These are phyloP conservation scores for Agonopterix alstromeriana DNA, from an alignment of 2,888 invertebrate species.

Conservation along the genomic window DNA sequence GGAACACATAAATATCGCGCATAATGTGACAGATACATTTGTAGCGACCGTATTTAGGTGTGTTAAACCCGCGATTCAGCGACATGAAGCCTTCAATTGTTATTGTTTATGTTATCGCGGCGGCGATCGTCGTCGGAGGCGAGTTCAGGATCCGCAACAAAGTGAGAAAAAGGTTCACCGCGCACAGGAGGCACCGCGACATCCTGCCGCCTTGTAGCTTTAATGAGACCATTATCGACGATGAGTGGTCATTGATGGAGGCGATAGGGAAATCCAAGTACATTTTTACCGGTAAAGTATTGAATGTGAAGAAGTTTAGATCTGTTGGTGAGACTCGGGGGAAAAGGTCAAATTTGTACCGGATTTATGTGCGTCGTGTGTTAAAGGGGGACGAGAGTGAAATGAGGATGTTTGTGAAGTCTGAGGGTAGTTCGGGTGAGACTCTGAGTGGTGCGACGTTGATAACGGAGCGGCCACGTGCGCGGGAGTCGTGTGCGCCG, in stretches of 20 bases:
- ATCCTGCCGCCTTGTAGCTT: constrained; percentile 63
- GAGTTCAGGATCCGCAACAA: constrained; percentile 67
- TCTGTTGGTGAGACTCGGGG: constrained; percentile 34
- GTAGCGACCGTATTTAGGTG: constrained; percentile 48
- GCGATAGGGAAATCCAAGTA: constrained; percentile 69
- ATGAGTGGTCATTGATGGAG: constrained; percentile 69
- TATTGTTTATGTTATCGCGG: constrained; percentile 63
- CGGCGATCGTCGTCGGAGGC: constrained; percentile 56
- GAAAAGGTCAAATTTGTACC: constrained; percentile 61
- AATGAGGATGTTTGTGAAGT: constrained; percentile 49
- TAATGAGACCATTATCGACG: constrained; percentile 69
- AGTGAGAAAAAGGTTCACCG: constrained; percentile 63
- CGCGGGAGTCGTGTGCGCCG: constrained; percentile 56
- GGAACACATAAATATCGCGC: constrained; percentile 57
- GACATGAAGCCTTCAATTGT: constrained; percentile 58
- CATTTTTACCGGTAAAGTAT: constrained; percentile 72
- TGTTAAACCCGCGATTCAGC: constrained; percentile 48
- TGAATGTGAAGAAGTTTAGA: constrained; percentile 60
- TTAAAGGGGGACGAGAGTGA: constrained; percentile 64
- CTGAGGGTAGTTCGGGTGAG: constrained; percentile 43
- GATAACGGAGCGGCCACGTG: constrained; percentile 48
- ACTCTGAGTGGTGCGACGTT: constrained; percentile 59
- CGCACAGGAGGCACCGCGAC: constrained; percentile 58
- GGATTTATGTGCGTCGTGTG: constrained; percentile 61
- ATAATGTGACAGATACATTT: constrained; percentile 72